Conservation (phyloP, 2,888 invertebrate species). For the Lasioglossum calceatum region DNA sequence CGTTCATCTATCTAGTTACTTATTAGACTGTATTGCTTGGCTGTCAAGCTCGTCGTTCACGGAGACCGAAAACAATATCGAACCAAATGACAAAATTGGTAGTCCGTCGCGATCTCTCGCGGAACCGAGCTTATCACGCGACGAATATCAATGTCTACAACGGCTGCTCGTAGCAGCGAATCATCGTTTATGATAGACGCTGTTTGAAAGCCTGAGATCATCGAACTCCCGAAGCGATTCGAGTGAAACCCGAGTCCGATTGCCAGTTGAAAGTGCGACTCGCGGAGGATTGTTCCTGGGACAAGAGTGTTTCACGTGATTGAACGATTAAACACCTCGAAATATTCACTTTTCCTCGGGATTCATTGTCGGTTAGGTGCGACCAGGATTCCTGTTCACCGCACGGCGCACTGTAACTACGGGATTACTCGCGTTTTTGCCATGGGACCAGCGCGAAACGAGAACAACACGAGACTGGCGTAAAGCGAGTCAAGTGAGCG, state of each 20-base stretch:
- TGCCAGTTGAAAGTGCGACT: background rate
- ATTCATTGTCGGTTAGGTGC: background rate
- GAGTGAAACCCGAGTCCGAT: background rate
- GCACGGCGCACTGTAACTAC: background rate
- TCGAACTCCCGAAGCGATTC: background rate
- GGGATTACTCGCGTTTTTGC: constrained; percentile 20
- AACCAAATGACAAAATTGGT: background rate
- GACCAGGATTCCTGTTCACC: background rate
- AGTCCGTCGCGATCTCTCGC: background rate
- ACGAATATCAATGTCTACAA: background rate
- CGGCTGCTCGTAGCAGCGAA: background rate
- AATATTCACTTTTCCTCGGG: background rate
- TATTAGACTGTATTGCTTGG: background rate
- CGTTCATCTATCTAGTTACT: background rate
- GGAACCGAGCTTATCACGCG: background rate
- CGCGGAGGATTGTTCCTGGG: background rate
- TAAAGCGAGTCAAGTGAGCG: constrained; percentile 63
- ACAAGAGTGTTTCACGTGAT: background rate
- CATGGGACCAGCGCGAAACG: constrained; percentile 44
- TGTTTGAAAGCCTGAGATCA: background rate
- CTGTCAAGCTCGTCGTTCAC: background rate
- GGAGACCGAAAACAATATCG: background rate
- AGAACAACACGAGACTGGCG: constrained; percentile 58
- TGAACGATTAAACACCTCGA: background rate
- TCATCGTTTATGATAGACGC: background rate